Percentiles rank a stretch among this genome's conserved stretches.
Conservation (phyloP, 2,888 invertebrate genomes). For the Mantis religiosa region DNA sequence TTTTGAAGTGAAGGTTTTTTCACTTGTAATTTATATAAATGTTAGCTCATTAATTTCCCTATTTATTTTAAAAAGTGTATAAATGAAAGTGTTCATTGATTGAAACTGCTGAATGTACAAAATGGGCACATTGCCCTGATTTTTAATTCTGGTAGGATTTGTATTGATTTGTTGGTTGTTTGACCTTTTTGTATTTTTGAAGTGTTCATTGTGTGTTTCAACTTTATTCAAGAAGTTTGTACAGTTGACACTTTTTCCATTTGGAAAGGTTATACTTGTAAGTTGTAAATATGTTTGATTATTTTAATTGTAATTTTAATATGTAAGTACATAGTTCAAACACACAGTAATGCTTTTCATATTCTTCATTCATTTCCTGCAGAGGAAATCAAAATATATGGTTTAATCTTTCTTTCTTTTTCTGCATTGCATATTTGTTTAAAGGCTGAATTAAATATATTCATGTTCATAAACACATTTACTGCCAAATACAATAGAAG, state of each 20-base stretch:
- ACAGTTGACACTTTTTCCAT: background rate
- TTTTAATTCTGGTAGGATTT: background rate
- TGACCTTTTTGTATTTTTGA: no score
- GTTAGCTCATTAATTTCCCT: background rate
- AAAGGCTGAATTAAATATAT: no score
- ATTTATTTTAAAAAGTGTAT: background rate
- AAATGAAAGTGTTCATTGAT: background rate
- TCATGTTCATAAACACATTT: no score
- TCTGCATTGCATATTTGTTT: no score
- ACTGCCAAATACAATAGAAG: no score
- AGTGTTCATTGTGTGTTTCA: no score
- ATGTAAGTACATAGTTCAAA: no score
- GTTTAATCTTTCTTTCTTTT: no score
- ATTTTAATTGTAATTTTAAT: no score
- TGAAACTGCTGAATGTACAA: background rate
- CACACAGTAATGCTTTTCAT: no score
- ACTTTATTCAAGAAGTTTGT: background rate
- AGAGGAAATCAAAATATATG: no score
- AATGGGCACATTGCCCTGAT: background rate
- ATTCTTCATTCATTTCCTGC: no score
- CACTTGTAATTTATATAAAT: background rate
- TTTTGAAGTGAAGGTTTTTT: background rate
- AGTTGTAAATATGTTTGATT: background rate
- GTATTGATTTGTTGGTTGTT: background rate
- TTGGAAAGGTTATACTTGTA: background rate